Percentiles rank a stretch among this genome's conserved stretches.
Conservation (phyloP, 2,888 invertebrate species). For the Drosophila greeni region DNA sequence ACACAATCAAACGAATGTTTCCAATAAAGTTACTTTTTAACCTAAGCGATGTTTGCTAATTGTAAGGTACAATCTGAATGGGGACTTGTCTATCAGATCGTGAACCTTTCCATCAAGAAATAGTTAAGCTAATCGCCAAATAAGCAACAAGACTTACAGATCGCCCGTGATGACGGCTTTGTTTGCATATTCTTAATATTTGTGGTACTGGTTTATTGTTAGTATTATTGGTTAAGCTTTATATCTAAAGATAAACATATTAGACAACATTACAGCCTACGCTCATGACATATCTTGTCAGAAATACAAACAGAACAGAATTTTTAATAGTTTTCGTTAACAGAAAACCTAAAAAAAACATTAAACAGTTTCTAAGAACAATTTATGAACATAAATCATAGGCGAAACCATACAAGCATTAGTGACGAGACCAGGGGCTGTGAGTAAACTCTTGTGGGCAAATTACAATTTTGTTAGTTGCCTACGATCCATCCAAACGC, state of each 20-base stretch:
- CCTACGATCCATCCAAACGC: constrained; percentile 4
- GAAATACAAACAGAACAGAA: background rate
- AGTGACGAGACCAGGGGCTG: background rate
- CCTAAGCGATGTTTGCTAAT: background rate
- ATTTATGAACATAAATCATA: background rate
- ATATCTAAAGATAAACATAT: background rate
- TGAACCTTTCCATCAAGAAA: background rate
- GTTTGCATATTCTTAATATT: background rate
- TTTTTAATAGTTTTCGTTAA: background rate
- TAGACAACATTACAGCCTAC: background rate
- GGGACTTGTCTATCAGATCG: background rate
- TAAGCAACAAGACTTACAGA: background rate
- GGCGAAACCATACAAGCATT: background rate
- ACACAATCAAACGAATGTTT: background rate
- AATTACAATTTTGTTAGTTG: background rate
- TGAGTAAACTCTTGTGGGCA: background rate
- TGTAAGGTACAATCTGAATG: background rate
- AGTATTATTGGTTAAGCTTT: background rate
- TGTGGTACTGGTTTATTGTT: background rate
- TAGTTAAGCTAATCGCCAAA: rapidly evolving
- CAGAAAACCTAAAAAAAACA: background rate
- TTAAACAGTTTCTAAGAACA: background rate
- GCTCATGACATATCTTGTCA: background rate
- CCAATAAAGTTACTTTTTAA: background rate
- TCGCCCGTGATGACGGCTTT: background rate